Base-by-base conservation (phyloP, 2,888 invertebrate genomes). In the Leuctra nigra region DNA sequence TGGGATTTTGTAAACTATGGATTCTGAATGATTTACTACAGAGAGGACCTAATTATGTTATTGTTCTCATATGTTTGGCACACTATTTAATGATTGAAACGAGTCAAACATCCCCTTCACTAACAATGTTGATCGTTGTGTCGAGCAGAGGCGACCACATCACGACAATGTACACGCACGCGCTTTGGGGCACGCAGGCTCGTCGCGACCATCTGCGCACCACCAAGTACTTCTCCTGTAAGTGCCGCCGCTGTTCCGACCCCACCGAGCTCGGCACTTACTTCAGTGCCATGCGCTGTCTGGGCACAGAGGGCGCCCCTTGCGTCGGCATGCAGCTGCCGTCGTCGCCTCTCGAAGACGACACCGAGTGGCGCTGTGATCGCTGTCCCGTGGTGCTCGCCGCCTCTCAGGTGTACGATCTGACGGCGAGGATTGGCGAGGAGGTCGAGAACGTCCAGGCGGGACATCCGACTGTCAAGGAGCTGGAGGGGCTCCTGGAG, bases 151-250 rank as follows among this genome's bases (percentile, higher is more conserved):
- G 84, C 0, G 80, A 84, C 38, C 86, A 90, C 67, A 77, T 93
- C 29, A 81, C 83, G 7, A 91, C 91, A 1, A 89, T 87, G 80
- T 93, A 92, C 65, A 90, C 91, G 4, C 91, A 92, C 67, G 87
- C 89, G 9, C 71, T 93, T 59, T 92, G 92, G 92, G 87, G 90
- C 1, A 91, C 91, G 0, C 84, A 85, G 68, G 83, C 85, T 35
- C 78, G 92, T 62, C 78, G 87, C 59, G 86, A 87, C 63, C 91
- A 91, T 73, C 73, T 91, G 20, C 75, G 77, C 62, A 81, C 85
- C 59, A 86, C 87, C 0, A 91, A 91, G 72, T 89, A 88, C 67
- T 91, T 91, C 63, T 70, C 76, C 1, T 91, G 91, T 62, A 74
- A 73, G 63, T 91, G 91, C 68, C 68, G 73, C 54, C 79, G 91